Percentiles rank a stretch among this genome's conserved stretches.
Evolutionary conservation across 2,888 invertebrate species (phyloP).

Genomic region (Coelopa pilipes): DNA sequence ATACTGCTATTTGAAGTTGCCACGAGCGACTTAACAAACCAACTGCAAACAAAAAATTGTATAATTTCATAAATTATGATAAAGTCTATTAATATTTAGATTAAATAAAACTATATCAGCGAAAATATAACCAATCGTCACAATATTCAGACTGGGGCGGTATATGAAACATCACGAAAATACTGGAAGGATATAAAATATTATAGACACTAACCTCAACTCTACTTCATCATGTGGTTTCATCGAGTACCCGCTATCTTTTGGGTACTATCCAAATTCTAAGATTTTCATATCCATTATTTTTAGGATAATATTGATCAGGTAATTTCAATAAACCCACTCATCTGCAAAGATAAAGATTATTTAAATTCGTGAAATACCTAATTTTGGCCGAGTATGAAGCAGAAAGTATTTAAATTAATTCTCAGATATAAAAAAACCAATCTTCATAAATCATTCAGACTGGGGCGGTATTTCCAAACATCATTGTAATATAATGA

Average conservation of each 20-base stretch:
- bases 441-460: conserved; percentile 26
- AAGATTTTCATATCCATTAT: too few species aligned
- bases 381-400: background rate
- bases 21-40: background rate
- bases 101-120: background rate
- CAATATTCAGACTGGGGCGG: conserved; percentile 48
- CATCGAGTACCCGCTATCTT: background rate
- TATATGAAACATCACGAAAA: conserved; percentile 42
- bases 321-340: background rate
- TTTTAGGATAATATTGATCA: too few species aligned
- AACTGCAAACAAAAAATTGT: background rate
- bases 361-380: background rate
- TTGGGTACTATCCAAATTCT: too few species aligned
- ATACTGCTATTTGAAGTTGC: background rate
- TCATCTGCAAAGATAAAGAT: background rate
- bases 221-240: background rate
- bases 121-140: conserved; percentile 45
- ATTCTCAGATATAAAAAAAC: conserved; percentile 6
- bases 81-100: background rate
- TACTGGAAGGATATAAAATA: background rate
- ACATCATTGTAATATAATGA: conserved; percentile 15
- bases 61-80: background rate
- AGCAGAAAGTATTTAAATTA: background rate
- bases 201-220: conserved; percentile 23
- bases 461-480: conserved; percentile 34